Evolutionary conservation across 2,797 vertebrate species (phyloP).

Genomic region (Neoniphon sammara): DNA sequence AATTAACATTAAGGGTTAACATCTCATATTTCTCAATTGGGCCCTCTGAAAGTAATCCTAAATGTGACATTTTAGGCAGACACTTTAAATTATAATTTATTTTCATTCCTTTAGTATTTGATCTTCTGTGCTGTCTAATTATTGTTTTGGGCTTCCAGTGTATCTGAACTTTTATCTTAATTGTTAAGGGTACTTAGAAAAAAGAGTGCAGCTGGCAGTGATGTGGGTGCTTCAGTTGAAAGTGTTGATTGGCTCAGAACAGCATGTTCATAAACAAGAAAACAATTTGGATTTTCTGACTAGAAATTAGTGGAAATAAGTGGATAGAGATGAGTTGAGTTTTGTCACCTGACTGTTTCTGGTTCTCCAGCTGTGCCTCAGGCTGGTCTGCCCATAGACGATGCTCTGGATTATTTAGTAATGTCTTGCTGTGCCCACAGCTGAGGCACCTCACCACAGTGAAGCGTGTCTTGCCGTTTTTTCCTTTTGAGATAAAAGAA

Average conservation of each 20-base stretch:
- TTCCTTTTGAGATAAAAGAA: slow-evolving; percentile 51
- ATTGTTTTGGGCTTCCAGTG: not conserved
- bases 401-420: slow-evolving; percentile 85
- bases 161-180: not conserved
- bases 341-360: slow-evolving; percentile 73
- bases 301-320: too few relatives aligned
- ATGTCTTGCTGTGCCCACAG: slow-evolving; percentile 83
- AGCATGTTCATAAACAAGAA: not conserved
- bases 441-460: slow-evolving; percentile 86
- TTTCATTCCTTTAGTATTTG: not conserved
- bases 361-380: slow-evolving; percentile 84
- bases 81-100: not conserved
- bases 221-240: too few relatives aligned
- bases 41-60: not conserved
- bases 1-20: not conserved
- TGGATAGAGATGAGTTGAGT: not conserved
- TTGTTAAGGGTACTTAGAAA: too few relatives aligned
- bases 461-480: slow-evolving; percentile 71
- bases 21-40: not conserved
- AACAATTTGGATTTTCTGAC: too few relatives aligned
- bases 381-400: slow-evolving; percentile 87
- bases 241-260: too few relatives aligned
- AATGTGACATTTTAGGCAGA: not conserved
- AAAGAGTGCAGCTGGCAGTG: too few relatives aligned
- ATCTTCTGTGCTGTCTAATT: not conserved